Evolutionary conservation across 2,797 vertebrate species (phyloP), one percentile per base, ranked within the genome.

Genomic region (Oreonectes daqikongensis): DNA sequence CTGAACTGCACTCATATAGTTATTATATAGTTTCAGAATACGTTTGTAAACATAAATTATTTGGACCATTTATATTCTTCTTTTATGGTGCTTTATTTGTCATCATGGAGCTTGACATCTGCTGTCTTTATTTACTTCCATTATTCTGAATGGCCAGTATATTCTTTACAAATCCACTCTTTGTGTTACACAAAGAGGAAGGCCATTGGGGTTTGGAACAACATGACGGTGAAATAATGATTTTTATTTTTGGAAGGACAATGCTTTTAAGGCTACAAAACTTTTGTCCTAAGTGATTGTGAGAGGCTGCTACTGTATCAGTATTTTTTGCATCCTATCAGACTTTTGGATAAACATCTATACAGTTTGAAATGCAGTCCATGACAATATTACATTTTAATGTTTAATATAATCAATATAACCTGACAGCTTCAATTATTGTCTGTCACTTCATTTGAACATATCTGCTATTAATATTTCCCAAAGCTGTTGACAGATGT

Each of bases 351-450:
- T 28, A 57, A 57, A 55, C 24, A 26, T 26, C 26, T 8, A 18
- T 15, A 30, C 28, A 59, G 2, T 14, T 57, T 57, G 22, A 2
- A 17, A 46, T 46, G 44, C 17, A 17, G 14, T 46, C 4, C 17
- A 46, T 46, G 44, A 46, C 14, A 35, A 35, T 35, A 35, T 35
- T 35, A 9, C 8, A 35, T 35, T n/a, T 35, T 18, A 18, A 17
- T 46, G 1, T 18, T 4, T 5, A 18, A 15, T 46, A 46, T 46
- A 46, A 46, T 15, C 14, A 17, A 12, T 14, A 12, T 5, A 17
- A 35, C 35, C 35, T 64, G 60, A 64, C 60, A 20, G 20, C n/a
- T 64, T 5, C n/a, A 64, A 64, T 64, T 38, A 40, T 38, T 38
- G 32, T 64, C 32, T 18, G 32, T 64, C 20, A 3, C 60, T 20